Conservation (phyloP, 2,888 invertebrate species). For the Melieria crassipennis region DNA sequence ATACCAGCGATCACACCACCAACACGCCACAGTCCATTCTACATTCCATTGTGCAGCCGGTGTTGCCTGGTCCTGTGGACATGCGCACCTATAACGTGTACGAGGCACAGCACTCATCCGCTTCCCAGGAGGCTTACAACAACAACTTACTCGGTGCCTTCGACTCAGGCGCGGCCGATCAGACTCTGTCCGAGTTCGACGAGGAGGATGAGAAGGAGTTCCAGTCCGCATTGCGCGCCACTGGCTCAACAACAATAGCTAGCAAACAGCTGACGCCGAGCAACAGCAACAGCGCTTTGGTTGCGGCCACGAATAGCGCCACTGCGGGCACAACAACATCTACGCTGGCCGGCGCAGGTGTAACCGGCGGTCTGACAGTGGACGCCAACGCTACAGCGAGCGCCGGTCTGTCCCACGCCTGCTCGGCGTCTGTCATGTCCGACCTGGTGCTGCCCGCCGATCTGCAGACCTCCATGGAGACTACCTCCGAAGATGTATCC, state of each 20-base stretch:
- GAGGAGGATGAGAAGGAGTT: constrained; percentile 83
- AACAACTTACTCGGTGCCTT: constrained; percentile 74
- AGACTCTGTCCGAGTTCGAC: constrained; percentile 77
- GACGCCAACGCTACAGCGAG: constrained; percentile 18
- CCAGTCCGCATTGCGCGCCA: constrained; percentile 74
- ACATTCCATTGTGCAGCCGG: constrained; percentile 74
- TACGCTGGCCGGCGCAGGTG: constrained; percentile 37
- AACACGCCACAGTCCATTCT: constrained; percentile 63
- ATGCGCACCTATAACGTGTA: constrained; percentile 84
- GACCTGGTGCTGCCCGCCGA: constrained; percentile 55
- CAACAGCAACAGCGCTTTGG: constrained; percentile 26
- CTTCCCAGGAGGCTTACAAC: constrained; percentile 70
- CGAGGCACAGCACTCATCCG: constrained; percentile 66
- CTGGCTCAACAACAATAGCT: constrained; percentile 67
- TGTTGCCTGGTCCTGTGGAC: constrained; percentile 87
- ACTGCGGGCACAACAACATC: constrained; percentile 33
- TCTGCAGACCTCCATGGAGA: constrained; percentile 63
- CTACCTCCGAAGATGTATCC: constrained; percentile 66
- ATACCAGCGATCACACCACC: constrained; percentile 56
- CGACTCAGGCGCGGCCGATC: constrained; percentile 75
- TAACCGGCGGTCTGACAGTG: constrained; percentile 27
- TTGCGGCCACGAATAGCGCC: constrained; percentile 32
- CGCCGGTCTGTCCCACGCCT: constrained; percentile 24
- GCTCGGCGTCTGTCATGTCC: constrained; percentile 42
- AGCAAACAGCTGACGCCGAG: constrained; percentile 44